These are phyloP conservation scores for Bujurquina vittata DNA, from an alignment of 2,113 vertebrate genomes.

Conservation along the genomic window DNA sequence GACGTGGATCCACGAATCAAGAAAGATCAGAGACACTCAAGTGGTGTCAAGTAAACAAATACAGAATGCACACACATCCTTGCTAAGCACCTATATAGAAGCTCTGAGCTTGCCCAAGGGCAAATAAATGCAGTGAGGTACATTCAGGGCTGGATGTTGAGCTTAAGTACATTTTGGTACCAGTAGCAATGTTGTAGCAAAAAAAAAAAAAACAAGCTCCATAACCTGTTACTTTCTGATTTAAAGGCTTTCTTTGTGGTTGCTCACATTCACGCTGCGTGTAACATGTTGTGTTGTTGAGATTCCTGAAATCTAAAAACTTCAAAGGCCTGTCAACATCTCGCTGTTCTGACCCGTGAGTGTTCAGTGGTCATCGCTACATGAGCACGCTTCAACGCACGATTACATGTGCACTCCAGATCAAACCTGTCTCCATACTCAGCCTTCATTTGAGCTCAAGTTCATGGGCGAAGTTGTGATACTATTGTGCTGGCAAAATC, in stretches of 20 bases:
- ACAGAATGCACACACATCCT: neutral
- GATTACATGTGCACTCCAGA: neutral
- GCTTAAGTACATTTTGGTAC: neutral
- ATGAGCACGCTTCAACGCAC: neutral
- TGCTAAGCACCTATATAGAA: neutral
- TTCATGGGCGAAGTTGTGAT: neutral
- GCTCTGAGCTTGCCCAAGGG: neutral
- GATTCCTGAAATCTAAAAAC: neutral
- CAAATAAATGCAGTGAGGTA: neutral
- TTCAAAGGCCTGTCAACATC: neutral
- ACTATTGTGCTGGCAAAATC: neutral
- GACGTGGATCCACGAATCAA: neutral
- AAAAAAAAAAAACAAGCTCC: neutral
- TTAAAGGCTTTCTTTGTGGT: neutral
- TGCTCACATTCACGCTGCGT: neutral
- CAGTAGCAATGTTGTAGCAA: neutral
- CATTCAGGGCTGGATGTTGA: neutral
- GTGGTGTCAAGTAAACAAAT: neutral
- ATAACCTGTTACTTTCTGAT: neutral
- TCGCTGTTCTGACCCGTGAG: neutral
- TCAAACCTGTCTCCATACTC: neutral
- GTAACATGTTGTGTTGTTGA: neutral
- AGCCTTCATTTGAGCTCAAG: neutral
- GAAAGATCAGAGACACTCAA: constrained; percentile 4
- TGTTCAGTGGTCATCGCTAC: neutral